A percentile compares a stretch with the other conserved stretches of the same genome.
Conservation (phyloP, 2,797 vertebrate genomes). For the Falco peregrinus region DNA sequence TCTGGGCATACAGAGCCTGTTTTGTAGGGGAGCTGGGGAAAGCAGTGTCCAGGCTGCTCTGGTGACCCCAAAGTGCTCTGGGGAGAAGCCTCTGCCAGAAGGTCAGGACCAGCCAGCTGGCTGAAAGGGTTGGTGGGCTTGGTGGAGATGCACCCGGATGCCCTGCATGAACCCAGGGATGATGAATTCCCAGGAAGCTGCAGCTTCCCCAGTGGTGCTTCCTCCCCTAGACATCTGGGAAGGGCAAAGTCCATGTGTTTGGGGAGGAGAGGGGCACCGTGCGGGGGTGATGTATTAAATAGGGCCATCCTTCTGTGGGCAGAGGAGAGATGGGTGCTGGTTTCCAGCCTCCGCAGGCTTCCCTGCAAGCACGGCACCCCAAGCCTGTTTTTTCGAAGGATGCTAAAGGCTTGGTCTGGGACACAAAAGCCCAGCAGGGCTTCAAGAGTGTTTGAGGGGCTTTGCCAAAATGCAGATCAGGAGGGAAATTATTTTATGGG, state of each 20-base stretch:
- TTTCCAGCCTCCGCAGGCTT: neutral
- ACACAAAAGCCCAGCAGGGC: neutral
- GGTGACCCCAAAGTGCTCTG: neutral
- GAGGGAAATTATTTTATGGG: neutral
- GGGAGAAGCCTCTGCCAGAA: neutral
- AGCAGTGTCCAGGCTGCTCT: rapidly evolving
- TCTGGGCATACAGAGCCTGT: neutral
- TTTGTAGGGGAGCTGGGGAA: neutral
- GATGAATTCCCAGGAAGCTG: neutral
- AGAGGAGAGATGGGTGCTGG: rapidly evolving
- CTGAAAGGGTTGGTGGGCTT: neutral
- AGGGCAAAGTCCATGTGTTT: neutral
- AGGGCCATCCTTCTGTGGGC: rapidly evolving
- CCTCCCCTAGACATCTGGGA: neutral
- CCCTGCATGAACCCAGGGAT: rapidly evolving
- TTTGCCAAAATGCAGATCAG: neutral
- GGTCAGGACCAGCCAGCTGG: neutral
- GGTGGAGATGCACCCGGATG: neutral
- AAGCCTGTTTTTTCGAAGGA: neutral
- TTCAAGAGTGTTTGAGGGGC: neutral
- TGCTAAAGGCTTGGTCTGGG: neutral
- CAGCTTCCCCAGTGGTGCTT: neutral
- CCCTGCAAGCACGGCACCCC: neutral
- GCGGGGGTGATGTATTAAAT: neutral
- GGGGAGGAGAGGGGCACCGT: neutral